A percentile compares a stretch with the other conserved stretches of the same genome.
Evolutionary conservation across 2,113 vertebrate species (phyloP).

Genomic region (Serinus canaria): DNA sequence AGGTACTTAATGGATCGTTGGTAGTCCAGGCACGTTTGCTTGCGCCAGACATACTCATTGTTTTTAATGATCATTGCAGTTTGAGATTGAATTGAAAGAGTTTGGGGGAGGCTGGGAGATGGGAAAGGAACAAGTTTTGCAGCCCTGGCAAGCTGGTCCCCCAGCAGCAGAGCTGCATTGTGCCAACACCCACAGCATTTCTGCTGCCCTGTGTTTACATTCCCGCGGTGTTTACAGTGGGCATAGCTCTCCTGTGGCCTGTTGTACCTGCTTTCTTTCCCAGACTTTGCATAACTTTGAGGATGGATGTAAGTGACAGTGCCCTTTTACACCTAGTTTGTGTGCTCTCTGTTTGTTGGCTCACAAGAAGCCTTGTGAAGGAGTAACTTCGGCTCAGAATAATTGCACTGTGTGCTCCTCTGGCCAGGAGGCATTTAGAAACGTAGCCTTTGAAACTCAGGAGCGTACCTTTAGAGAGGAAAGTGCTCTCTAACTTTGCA

Average conservation of each 20-base stretch:
- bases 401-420: fast-evolving
- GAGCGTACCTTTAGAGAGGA: not conserved
- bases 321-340: not conserved
- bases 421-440: not conserved
- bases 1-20: slow-evolving; percentile 67
- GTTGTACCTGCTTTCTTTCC: not conserved
- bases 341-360: not conserved
- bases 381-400: not conserved
- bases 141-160: not conserved
- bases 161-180: not conserved
- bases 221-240: not conserved
- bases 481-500: not conserved
- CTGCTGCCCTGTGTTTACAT: not conserved
- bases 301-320: not conserved
- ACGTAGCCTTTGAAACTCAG: not conserved
- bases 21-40: slow-evolving; percentile 64
- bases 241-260: not conserved
- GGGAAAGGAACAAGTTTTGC: slow-evolving; percentile 54
- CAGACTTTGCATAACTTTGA: not conserved
- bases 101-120: slow-evolving; percentile 39
- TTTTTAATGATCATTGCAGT: slow-evolving; percentile 72
- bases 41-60: slow-evolving; percentile 70
- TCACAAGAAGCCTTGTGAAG: not conserved
- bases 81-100: slow-evolving; percentile 63
- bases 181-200: not conserved